These are phyloP conservation scores for Patella depressa DNA, from an alignment of 2,888 invertebrate species.

Conservation along the genomic window DNA sequence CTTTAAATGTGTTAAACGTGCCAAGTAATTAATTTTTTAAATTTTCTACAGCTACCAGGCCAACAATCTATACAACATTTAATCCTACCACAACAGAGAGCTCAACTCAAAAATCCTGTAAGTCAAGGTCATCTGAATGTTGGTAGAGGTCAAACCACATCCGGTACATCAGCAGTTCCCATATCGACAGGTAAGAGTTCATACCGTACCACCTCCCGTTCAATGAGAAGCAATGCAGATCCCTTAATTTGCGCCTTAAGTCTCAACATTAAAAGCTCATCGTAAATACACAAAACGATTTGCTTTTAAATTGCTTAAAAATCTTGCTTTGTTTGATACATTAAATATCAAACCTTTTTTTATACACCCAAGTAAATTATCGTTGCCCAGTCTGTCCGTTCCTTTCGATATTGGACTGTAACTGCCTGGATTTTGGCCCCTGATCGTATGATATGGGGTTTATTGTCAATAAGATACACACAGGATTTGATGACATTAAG, in stretches of 20 bases:
- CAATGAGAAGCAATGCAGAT: neutral
- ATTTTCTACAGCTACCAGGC: slow-evolving; percentile 45
- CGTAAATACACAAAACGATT: neutral
- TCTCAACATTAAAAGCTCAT: neutral
- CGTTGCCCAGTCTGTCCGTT: no score
- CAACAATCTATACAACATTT: slow-evolving; percentile 60
- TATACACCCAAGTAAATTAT: no score
- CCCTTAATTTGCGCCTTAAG: neutral
- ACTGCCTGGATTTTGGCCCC: no score
- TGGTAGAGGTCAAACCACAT: slow-evolving; percentile 39
- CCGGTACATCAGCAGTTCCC: slow-evolving; percentile 46
- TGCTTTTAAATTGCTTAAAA: no score
- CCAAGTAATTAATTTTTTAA: no score
- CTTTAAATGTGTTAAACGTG: no score
- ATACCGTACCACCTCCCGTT: neutral
- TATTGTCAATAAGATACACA: no score
- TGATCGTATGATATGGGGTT: no score
- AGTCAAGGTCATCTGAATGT: slow-evolving; percentile 42
- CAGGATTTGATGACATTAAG: no score
- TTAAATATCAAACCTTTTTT: no score
- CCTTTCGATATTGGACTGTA: no score
- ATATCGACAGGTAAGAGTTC: slow-evolving; percentile 51
- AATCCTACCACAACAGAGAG: slow-evolving; percentile 54
- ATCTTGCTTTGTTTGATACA: no score
- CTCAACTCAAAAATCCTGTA: slow-evolving; percentile 45